phyloP scores from a whole-genome alignment of 2,888 invertebrate genomes.

The Eledona agricola region DNA sequence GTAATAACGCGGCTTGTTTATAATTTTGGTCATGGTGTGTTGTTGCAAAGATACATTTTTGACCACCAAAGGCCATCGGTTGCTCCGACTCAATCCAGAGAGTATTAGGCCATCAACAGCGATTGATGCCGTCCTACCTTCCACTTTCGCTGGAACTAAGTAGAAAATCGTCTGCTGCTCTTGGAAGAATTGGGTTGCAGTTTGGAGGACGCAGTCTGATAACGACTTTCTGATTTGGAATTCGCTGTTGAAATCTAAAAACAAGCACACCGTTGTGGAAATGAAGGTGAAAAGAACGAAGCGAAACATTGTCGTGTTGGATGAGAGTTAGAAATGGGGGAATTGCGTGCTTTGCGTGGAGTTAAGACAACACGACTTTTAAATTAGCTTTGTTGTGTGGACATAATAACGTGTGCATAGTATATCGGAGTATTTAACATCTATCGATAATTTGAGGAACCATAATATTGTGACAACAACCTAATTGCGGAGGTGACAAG shows the following conservation, averaged over 20 bases:
- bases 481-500: too few relatives aligned
- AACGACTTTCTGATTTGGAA: conserved; percentile 4
- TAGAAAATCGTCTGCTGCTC: conserved; percentile 9
- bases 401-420: too few relatives aligned
- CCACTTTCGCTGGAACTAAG: conserved; percentile 7
- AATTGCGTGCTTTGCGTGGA: conserved; percentile 12
- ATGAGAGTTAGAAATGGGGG: not conserved
- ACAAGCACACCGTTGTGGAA: too few relatives aligned
- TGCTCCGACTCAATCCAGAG: not conserved
- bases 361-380: conserved; percentile 12
- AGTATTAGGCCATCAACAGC: conserved; percentile 10
- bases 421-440: too few relatives aligned
- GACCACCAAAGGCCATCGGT: conserved; percentile 11
- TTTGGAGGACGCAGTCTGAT: conserved; percentile 11
- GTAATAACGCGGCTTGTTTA: conserved; percentile 10
- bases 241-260: too few relatives aligned
- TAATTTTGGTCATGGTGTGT: not conserved
- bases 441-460: too few relatives aligned
- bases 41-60: conserved; percentile 7
- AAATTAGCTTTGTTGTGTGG: conserved; percentile 6
- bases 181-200: conserved; percentile 7
- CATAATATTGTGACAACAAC: too few relatives aligned
- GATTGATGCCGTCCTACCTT: not conserved
- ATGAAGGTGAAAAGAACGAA: conserved; percentile 2
- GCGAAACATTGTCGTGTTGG: not conserved